Conservation (phyloP, 2,797 vertebrate genomes). For the Aulostomus chinensis region DNA sequence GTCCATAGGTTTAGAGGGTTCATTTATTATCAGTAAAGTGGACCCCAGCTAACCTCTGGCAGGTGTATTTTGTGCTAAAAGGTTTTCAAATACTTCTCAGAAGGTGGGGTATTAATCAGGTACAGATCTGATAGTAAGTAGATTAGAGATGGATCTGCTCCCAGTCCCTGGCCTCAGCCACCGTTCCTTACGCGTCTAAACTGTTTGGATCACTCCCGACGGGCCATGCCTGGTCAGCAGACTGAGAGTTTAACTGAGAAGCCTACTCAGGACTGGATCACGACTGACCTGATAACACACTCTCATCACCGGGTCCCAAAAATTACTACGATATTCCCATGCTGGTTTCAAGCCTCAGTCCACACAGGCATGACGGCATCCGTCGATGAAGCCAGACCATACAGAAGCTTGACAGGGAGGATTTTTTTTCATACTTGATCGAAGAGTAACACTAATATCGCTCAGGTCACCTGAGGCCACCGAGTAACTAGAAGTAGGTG, state of each 20-base stretch:
- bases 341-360: conserved; percentile 3
- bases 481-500: neutral
- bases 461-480: conserved; percentile 11
- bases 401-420: neutral
- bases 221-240: conserved; percentile 78
- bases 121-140: conserved; percentile 81
- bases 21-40: conserved; percentile 27
- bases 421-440: neutral
- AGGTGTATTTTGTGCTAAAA: conserved; percentile 61
- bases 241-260: conserved; percentile 78
- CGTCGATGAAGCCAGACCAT: neutral
- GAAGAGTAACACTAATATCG: neutral
- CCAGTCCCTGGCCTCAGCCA: conserved; percentile 61
- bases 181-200: conserved; percentile 60
- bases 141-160: conserved; percentile 78
- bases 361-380: neutral
- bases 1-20: conserved; percentile 15
- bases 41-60: conserved; percentile 48
- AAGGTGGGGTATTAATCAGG: conserved; percentile 74
- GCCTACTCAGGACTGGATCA: conserved; percentile 78
- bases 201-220: conserved; percentile 60
- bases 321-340: conserved; percentile 32
- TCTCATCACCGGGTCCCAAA: conserved; percentile 66
- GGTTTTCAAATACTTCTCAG: conserved; percentile 69
- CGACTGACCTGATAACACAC: conserved; percentile 78